Evolutionary conservation across 1,140 invertebrate species (phyloP).

Genomic region (Drosophila azteca): DNA sequence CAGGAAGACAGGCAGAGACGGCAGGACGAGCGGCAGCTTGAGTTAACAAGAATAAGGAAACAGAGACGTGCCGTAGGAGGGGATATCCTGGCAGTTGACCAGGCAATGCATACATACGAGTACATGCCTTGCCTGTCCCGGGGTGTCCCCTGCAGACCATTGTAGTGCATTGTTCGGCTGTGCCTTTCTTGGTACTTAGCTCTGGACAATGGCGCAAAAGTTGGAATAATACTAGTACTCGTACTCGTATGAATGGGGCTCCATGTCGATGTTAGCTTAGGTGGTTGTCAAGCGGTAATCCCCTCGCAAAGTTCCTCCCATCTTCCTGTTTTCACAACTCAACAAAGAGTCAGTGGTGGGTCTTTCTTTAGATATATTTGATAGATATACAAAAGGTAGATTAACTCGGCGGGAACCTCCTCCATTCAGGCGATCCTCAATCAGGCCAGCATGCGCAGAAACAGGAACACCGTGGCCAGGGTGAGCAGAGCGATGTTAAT

Average conservation of each 20-base stretch:
- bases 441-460: slow-evolving; percentile 20
- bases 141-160: not conserved
- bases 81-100: slow-evolving; percentile 12
- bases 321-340: slow-evolving; percentile 19
- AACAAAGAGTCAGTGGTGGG: slow-evolving; percentile 32
- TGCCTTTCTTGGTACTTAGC: slow-evolving; percentile 37
- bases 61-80: slow-evolving; percentile 35
- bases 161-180: slow-evolving; percentile 42
- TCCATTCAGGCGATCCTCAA: slow-evolving; percentile 3
- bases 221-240: slow-evolving; percentile 16
- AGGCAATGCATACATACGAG: slow-evolving; percentile 1
- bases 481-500: not conserved
- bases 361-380: not conserved
- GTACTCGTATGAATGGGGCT: not conserved
- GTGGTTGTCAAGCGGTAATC: slow-evolving; percentile 40
- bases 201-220: slow-evolving; percentile 35
- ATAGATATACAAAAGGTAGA: not conserved
- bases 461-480: not conserved
- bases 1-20: no score
- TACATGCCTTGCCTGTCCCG: no score
- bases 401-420: no score
- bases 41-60: slow-evolving; percentile 38
- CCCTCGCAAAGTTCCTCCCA: not conserved
- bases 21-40: no score
- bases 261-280: slow-evolving; percentile 7